Conservation (phyloP, 1,140 invertebrate genomes). For the Fragariocoptes setiger region DNA sequence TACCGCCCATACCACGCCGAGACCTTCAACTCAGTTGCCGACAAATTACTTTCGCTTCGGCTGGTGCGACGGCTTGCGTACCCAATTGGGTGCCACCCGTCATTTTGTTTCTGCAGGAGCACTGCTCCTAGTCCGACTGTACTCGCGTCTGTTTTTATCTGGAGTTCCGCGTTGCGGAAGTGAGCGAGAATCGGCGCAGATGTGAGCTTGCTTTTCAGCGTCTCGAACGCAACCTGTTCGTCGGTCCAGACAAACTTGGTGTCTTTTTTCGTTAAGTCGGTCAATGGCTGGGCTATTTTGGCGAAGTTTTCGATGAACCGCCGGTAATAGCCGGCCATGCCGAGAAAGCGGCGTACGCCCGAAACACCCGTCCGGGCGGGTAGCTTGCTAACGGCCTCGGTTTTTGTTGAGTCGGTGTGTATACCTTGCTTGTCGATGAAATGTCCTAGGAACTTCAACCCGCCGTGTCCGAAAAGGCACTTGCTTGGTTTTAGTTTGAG, state of each 20-base stretch:
- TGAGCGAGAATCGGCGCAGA: slow-evolving; percentile 5
- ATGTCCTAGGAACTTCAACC: slow-evolving; percentile 1
- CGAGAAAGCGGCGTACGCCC: slow-evolving; percentile 18
- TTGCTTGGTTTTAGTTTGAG: slow-evolving; percentile 5
- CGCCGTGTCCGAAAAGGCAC: not conserved
- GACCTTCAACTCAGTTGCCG: slow-evolving; percentile 17
- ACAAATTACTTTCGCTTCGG: slow-evolving; percentile 15
- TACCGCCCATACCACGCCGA: slow-evolving; percentile 17
- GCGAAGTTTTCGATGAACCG: slow-evolving; percentile 17
- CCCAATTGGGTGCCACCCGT: slow-evolving; percentile 3
- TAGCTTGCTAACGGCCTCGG: slow-evolving; percentile 13
- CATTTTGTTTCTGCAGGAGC: slow-evolving; percentile 5
- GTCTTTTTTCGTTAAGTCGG: slow-evolving; percentile 11
- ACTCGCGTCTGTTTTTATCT: slow-evolving; percentile 8
- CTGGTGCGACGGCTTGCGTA: slow-evolving; percentile 11
- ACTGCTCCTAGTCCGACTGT: slow-evolving; percentile 8
- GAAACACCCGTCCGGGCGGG: slow-evolving; percentile 14
- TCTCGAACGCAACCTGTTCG: slow-evolving; percentile 7
- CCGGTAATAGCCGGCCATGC: slow-evolving; percentile 18
- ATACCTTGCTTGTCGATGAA: not conserved
- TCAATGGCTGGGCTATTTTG: slow-evolving; percentile 9
- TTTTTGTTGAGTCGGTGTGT: slow-evolving; percentile 12
- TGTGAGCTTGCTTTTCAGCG: slow-evolving; percentile 7
- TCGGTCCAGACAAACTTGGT: slow-evolving; percentile 8
- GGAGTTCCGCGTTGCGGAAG: slow-evolving; percentile 1